phyloP scores from a whole-genome alignment of 2,888 invertebrate genomes.

The Serripes groenlandicus region DNA sequence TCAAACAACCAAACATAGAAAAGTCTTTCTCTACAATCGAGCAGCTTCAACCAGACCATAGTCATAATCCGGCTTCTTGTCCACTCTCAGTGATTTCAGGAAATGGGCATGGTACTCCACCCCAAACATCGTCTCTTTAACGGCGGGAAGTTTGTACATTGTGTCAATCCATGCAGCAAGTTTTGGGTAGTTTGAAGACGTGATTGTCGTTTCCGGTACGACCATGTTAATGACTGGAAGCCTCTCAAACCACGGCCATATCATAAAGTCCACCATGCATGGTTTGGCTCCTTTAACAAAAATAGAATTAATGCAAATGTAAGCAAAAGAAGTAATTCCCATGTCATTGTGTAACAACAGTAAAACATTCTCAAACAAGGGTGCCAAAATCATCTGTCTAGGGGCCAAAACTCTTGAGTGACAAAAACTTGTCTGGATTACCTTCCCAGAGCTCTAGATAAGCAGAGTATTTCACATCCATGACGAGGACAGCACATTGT shows the following conservation, averaged over 20 bases:
- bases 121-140: constrained; percentile 71
- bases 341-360: no score
- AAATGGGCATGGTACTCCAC: constrained; percentile 69
- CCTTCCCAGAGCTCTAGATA: no score
- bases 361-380: no score
- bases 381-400: no score
- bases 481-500: no score
- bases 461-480: no score
- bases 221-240: constrained; percentile 69
- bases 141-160: constrained; percentile 76
- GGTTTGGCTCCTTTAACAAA: constrained; percentile 66
- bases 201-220: constrained; percentile 63
- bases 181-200: constrained; percentile 61
- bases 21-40: constrained; percentile 23
- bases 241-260: constrained; percentile 84
- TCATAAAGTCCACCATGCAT: constrained; percentile 79
- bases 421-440: no score
- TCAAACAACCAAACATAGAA: no score
- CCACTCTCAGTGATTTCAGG: constrained; percentile 51
- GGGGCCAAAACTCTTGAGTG: no score
- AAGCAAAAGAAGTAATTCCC: no score
- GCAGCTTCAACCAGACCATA: constrained; percentile 56
- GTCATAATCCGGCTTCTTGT: constrained; percentile 77
- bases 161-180: constrained; percentile 69
- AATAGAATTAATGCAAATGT: no score